Evolutionary conservation across 2,113 vertebrate genomes (phyloP).

Genomic region (Rhea americana): DNA sequence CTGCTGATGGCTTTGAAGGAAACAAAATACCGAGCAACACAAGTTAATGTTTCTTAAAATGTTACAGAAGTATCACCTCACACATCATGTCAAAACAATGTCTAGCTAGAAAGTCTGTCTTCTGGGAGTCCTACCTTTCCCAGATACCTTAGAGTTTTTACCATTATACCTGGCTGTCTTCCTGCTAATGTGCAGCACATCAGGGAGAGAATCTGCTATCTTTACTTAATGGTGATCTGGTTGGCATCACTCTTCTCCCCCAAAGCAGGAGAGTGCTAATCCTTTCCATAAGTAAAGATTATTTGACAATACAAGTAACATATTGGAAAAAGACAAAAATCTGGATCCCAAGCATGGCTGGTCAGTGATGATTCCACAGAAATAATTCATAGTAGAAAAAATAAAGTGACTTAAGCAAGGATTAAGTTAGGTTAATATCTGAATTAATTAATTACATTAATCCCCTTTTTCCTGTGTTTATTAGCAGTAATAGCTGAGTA

Average conservation of each 20-base stretch:
- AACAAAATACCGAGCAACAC: not conserved
- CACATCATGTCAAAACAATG: accelerated
- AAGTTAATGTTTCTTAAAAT: not conserved
- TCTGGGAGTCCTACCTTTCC: not conserved
- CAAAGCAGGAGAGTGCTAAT: not conserved
- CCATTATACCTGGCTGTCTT: not conserved
- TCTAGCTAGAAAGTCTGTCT: not conserved
- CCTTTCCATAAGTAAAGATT: not conserved
- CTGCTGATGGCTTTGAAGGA: not conserved
- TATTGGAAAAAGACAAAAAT: not conserved
- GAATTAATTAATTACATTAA: not conserved
- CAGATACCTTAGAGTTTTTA: not conserved
- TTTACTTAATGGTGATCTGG: not conserved
- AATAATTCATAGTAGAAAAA: not conserved
- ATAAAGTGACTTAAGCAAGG: not conserved
- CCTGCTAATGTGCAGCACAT: not conserved
- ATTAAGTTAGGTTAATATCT: not conserved
- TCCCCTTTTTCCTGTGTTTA: not conserved
- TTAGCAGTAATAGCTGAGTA: not conserved
- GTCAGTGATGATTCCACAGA: not conserved
- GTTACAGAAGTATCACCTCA: not conserved
- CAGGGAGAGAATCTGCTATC: not conserved
- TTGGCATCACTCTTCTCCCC: not conserved
- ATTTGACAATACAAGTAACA: not conserved
- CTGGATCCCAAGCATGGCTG: not conserved